These are phyloP conservation scores for Glomeris marginata DNA, from an alignment of 2,888 invertebrate genomes.

Conservation along the genomic window DNA sequence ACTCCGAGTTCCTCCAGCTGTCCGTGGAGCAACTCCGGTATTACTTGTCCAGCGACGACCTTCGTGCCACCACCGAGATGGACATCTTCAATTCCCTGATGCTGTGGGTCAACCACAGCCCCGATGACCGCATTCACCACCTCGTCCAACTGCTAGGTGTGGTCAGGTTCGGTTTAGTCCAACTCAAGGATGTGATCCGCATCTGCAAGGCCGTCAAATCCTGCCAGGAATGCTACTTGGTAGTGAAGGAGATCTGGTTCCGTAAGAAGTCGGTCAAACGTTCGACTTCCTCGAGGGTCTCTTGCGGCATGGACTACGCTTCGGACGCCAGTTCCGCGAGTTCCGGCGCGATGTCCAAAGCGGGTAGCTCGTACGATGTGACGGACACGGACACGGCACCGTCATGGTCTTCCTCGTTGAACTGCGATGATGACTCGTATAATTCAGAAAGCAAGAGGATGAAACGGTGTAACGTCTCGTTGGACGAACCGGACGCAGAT, in stretches of 20 bases:
- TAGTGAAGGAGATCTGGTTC: too few species aligned
- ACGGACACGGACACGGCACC: too few species aligned
- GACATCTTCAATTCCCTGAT: slow-evolving; percentile 10
- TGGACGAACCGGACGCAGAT: background rate
- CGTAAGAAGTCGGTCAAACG: too few species aligned
- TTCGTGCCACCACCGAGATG: slow-evolving; percentile 9
- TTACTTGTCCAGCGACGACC: slow-evolving; percentile 12
- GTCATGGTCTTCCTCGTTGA: too few species aligned
- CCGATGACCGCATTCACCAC: slow-evolving; percentile 7
- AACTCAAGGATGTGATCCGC: slow-evolving; percentile 15
- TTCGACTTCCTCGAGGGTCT: too few species aligned
- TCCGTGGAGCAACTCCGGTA: slow-evolving; percentile 4
- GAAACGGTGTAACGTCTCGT: slow-evolving; percentile 1
- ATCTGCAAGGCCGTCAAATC: slow-evolving; percentile 3
- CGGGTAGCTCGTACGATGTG: too few species aligned
- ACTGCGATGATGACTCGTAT: slow-evolving; percentile 11
- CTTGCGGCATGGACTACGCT: too few species aligned
- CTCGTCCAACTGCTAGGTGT: slow-evolving; percentile 12
- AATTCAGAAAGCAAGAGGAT: slow-evolving; percentile 5
- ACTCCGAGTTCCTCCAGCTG: slow-evolving; percentile 17
- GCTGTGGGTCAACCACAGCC: slow-evolving; percentile 16
- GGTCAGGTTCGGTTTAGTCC: slow-evolving; percentile 15
- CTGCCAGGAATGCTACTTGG: too few species aligned
- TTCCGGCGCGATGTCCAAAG: too few species aligned
- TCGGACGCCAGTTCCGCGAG: too few species aligned